Base-by-base conservation (phyloP, 2,113 vertebrate species). In the Spea multiplicata region DNA sequence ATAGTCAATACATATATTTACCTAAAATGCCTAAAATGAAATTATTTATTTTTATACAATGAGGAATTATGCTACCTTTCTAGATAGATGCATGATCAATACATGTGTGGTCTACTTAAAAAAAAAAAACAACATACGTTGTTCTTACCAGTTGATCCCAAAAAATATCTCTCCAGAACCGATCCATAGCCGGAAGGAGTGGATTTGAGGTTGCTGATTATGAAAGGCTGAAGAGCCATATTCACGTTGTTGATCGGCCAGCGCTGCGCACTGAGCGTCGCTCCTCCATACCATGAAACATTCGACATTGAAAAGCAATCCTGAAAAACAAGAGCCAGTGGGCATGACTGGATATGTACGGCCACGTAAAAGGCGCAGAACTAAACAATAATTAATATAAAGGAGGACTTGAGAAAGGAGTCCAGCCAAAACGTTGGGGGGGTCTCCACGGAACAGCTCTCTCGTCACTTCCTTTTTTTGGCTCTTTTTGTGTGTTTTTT, bases 251-350 rank as follows among this genome's bases (percentile, higher is more conserved):
- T 97, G 71, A 96, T 91, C 0, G 94, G 95, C 95, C 95, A 96
- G 13, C 83, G 93, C 82, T 93, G 94, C 45, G 90, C 88, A 0
- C 9, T 88, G 55, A 91, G 64, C 52, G 90, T 92, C 0, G 88
- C 92, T 3, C 95, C 95, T 0, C 95, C 95, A 0, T 95, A 97
- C 95, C 95, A 97, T 44, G 94, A 97, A 59, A 96, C 52, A 0
- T 97, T 96, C 47, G 83, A 84, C 95, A 97, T 97, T 77, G 95
- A 96, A 85, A 97, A 96, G 81, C 95, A 97, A 53, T 96, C 92
- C 95, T 97, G 87, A 45, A 53, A 83, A 64, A 73, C 3, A 67
- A 59, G 10, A 59, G 10, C 49, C 14, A 16, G 62, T 49, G 12
- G 59, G 17, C 30, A 30, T 30, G 30, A 30, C 30, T 30, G 30